A percentile compares a stretch with the other conserved stretches of the same genome.
Evolutionary conservation across 2,797 vertebrate species (phyloP).

Genomic region (Sandelia bainsii): DNA sequence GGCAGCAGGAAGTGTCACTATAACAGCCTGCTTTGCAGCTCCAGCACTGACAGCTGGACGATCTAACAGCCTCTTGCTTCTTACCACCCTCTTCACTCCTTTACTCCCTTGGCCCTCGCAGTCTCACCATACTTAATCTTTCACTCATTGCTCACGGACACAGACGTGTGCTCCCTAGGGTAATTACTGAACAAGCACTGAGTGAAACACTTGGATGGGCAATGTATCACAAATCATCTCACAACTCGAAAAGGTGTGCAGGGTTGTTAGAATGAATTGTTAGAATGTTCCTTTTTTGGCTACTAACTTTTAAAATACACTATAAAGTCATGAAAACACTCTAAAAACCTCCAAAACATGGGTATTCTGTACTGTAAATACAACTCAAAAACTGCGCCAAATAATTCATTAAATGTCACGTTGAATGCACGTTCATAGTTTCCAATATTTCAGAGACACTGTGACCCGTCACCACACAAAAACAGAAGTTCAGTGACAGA

Average conservation of each 20-base stretch:
- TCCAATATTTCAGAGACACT: slow-evolving; percentile 46
- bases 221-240: slow-evolving; percentile 56
- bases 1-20: slow-evolving; percentile 66
- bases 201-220: slow-evolving; percentile 51
- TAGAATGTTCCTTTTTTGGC: not conserved
- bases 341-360: not conserved
- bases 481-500: slow-evolving; percentile 64
- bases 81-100: slow-evolving; percentile 41
- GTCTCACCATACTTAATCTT: slow-evolving; percentile 61
- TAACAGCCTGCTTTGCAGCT: slow-evolving; percentile 54
- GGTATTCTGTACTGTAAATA: not conserved
- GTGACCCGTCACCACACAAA: slow-evolving; percentile 37
- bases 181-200: slow-evolving; percentile 68
- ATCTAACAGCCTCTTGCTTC: slow-evolving; percentile 61
- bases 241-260: slow-evolving; percentile 37
- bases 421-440: slow-evolving; percentile 37
- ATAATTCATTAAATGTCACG: not conserved
- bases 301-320: slow-evolving; percentile 8
- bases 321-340: not conserved
- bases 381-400: not conserved
- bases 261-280: slow-evolving; percentile 5
- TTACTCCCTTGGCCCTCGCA: slow-evolving; percentile 34
- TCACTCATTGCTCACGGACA: slow-evolving; percentile 56
- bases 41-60: slow-evolving; percentile 66
- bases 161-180: slow-evolving; percentile 36